Percentiles rank a stretch among this genome's conserved stretches.
Conservation (phyloP, 2,113 vertebrate genomes). For the Campylomormyrus tamandua region DNA sequence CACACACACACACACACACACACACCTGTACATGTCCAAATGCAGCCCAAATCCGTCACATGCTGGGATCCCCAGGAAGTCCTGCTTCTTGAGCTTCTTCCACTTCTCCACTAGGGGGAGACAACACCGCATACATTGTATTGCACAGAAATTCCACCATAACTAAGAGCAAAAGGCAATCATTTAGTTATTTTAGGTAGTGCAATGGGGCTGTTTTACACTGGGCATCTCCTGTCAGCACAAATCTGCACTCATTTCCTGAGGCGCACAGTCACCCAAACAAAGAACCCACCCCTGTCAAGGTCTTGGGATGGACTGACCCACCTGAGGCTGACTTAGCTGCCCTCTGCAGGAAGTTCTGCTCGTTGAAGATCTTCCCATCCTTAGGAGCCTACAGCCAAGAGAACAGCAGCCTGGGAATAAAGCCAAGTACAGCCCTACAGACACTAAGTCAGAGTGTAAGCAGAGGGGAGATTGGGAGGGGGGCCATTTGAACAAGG, state of each 20-base stretch:
- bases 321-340: conserved; percentile 69
- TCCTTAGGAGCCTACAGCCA: conserved; percentile 75
- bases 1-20: conserved; percentile 16
- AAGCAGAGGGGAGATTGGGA: not conserved
- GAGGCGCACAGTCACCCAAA: not conserved
- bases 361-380: conserved; percentile 82
- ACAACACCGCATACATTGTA: not conserved
- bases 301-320: not conserved
- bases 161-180: not conserved
- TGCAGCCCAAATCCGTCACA: conserved; percentile 81
- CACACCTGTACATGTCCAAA: conserved; percentile 75
- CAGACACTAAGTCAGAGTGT: not conserved
- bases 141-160: not conserved
- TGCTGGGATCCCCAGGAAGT: conserved; percentile 74
- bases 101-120: conserved; percentile 75
- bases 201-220: not conserved
- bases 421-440: not conserved
- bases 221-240: not conserved
- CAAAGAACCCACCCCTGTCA: not conserved
- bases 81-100: conserved; percentile 65
- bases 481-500: not conserved
- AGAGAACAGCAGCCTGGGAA: not conserved
- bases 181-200: not conserved
- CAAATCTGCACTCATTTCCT: not conserved
- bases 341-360: conserved; percentile 86